Evolutionary conservation across 1,140 invertebrate genomes (phyloP).

Genomic region (Brachystomella parvula): DNA sequence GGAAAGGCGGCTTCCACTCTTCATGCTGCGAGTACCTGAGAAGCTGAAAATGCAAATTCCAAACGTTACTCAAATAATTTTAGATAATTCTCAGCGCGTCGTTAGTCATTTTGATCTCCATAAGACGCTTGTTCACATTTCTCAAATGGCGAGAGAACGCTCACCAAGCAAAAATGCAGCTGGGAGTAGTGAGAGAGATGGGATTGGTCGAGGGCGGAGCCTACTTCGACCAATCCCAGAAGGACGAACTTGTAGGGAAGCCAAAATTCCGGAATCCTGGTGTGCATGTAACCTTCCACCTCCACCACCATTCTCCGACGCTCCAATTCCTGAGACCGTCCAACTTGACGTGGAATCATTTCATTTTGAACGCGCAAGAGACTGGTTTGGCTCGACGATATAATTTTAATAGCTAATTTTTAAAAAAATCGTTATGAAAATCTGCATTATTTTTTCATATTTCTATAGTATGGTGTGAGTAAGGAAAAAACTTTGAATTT

Average conservation of each 20-base stretch:
- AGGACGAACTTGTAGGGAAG: not conserved
- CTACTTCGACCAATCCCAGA: not conserved
- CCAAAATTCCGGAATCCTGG: not conserved
- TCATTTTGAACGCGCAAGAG: too few species aligned
- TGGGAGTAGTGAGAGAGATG: not conserved
- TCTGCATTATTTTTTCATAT: too few species aligned
- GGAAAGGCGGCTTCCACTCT: conserved; percentile 10
- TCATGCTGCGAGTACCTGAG: conserved; percentile 13
- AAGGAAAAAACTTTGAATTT: too few species aligned
- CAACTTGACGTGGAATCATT: too few species aligned
- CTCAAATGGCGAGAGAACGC: not conserved
- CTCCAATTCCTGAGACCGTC: not conserved
- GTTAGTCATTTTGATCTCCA: conserved; percentile 14
- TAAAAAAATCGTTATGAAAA: too few species aligned
- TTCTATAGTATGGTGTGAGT: too few species aligned
- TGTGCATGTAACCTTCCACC: not conserved
- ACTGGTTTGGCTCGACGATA: too few species aligned
- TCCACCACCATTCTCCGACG: not conserved
- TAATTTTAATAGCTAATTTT: too few species aligned
- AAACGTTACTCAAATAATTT: not conserved
- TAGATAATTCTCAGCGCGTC: not conserved
- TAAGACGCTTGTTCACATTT: not conserved
- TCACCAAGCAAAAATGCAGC: not conserved
- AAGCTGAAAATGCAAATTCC: not conserved
- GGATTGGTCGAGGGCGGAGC: not conserved